Evolutionary conservation across 2,113 vertebrate species (phyloP).

Genomic region (Motacilla alba): DNA sequence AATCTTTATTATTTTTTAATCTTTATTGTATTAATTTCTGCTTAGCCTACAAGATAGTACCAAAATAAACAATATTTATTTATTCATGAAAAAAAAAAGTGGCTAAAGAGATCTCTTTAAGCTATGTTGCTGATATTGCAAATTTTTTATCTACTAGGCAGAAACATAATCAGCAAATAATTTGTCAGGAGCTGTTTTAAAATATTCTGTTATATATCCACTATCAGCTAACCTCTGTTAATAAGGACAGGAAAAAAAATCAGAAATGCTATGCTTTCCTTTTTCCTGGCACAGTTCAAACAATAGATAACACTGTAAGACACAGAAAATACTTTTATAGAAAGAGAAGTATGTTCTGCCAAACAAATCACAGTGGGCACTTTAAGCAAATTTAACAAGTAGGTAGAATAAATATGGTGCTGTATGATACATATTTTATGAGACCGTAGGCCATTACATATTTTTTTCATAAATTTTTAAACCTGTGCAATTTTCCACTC

Average conservation of each 20-base stretch:
- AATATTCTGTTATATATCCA: background rate
- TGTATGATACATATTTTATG: slow-evolving; percentile 52
- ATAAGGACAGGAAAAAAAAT: background rate
- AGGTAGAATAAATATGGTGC: slow-evolving; percentile 44
- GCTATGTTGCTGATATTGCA: background rate
- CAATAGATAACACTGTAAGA: background rate
- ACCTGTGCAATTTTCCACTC: slow-evolving; percentile 56
- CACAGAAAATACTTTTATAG: background rate
- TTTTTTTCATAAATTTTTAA: slow-evolving; percentile 62
- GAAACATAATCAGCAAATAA: background rate
- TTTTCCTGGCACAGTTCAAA: background rate
- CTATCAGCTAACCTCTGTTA: background rate
- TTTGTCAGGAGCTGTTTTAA: background rate
- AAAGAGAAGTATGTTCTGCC: background rate
- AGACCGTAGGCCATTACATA: slow-evolving; percentile 3
- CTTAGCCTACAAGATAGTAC: background rate
- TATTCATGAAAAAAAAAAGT: background rate
- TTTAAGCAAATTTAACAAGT: slow-evolving; percentile 50
- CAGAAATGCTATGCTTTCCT: background rate
- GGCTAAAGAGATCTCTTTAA: background rate
- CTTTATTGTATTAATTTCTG: background rate
- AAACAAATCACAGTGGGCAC: slow-evolving; percentile 33
- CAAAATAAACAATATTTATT: background rate
- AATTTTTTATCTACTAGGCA: background rate
- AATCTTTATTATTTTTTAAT: background rate